These are phyloP conservation scores for Cantharis lateralis DNA, from an alignment of 2,888 invertebrate genomes.

Conservation along the genomic window DNA sequence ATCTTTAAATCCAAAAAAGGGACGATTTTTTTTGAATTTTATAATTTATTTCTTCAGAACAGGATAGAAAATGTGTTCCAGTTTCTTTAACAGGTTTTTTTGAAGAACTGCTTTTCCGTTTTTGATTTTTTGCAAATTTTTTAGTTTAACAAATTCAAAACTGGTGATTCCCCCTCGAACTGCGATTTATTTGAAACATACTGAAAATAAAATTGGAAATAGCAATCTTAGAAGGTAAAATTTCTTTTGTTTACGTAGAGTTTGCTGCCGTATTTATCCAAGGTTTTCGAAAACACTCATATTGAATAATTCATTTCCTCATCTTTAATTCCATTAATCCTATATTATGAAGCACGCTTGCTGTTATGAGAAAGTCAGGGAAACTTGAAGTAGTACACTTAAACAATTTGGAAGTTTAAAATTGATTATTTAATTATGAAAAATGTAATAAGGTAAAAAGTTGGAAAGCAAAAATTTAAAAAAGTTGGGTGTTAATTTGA, in stretches of 20 bases:
- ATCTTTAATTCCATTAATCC: constrained; percentile 57
- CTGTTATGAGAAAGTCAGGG: constrained; percentile 11
- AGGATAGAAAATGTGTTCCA: background rate
- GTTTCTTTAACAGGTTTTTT: background rate
- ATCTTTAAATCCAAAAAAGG: background rate
- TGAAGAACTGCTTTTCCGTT: background rate
- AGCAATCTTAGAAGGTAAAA: background rate
- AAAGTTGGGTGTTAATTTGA: background rate
- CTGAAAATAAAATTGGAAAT: too few relatives aligned
- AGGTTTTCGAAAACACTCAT: constrained; percentile 52
- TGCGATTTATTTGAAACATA: background rate
- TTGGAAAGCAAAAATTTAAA: background rate
- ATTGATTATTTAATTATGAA: background rate
- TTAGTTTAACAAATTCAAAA: background rate
- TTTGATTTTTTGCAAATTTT: background rate
- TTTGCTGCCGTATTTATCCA: constrained; percentile 51
- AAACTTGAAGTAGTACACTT: constrained; percentile 17
- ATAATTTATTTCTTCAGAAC: background rate
- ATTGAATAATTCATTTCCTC: constrained; percentile 55
- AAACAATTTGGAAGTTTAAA: background rate
- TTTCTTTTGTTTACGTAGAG: constrained; percentile 46
- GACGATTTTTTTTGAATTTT: background rate
- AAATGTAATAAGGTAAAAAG: background rate
- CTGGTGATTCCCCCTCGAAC: background rate
- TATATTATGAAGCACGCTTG: constrained; percentile 43